Percentiles rank a stretch among this genome's conserved stretches.
Conservation (phyloP, 2,113 vertebrate genomes). For the Phalacrocorax carbo region DNA sequence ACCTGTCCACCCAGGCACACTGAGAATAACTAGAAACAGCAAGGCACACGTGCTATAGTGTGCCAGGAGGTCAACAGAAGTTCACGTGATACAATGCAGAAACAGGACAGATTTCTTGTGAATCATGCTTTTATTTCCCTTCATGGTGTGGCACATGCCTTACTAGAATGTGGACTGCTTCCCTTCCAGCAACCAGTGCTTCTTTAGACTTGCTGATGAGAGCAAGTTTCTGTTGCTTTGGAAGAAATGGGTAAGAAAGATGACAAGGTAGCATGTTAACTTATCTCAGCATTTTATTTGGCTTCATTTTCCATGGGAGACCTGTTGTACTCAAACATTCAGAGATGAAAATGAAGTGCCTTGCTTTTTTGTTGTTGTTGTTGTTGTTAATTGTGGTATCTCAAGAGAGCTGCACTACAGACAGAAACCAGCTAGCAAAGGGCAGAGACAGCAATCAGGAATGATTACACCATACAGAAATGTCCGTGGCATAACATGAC, state of each 20-base stretch:
- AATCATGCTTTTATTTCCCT: background rate
- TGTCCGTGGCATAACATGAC: constrained; percentile 56
- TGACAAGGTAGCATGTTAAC: background rate
- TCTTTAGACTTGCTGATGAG: background rate
- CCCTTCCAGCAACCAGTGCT: background rate
- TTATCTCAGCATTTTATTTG: background rate
- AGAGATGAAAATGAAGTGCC: background rate
- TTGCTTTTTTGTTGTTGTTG: background rate
- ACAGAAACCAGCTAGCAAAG: constrained; percentile 25
- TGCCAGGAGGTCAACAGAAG: background rate
- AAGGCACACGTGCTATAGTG: background rate
- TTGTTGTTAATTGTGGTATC: background rate
- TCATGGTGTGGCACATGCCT: background rate
- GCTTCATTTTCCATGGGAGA: background rate
- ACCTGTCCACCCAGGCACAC: background rate
- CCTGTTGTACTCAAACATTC: background rate
- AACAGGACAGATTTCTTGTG: background rate
- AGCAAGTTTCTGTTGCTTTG: background rate
- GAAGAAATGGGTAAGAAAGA: background rate
- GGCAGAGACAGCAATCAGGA: constrained; percentile 32
- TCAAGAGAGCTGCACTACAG: background rate
- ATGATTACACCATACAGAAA: constrained; percentile 50
- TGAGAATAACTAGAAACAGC: background rate
- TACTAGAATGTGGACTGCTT: background rate
- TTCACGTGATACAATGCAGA: background rate